Evolutionary conservation across 2,888 invertebrate genomes (phyloP).

Genomic region (Drosophila borealis): DNA sequence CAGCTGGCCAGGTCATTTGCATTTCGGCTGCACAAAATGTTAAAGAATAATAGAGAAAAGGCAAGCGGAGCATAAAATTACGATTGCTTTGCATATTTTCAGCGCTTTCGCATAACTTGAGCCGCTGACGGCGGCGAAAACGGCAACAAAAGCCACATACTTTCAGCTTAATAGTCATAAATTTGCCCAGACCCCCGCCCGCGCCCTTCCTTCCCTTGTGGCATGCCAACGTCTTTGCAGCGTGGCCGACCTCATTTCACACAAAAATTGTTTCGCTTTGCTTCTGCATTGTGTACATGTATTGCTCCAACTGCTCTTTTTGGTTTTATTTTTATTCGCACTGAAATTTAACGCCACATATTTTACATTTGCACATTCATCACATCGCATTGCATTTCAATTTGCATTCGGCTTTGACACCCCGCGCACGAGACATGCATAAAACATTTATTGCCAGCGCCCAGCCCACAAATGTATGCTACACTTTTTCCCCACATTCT

Average conservation of each 20-base stretch:
- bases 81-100: constrained; percentile 76
- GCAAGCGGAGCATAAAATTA: constrained; percentile 68
- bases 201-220: neutral
- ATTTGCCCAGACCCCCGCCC: constrained; percentile 63
- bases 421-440: constrained; percentile 30
- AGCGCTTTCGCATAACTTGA: constrained; percentile 74
- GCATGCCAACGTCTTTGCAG: constrained; percentile 47
- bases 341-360: constrained; percentile 79
- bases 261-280: constrained; percentile 38
- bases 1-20: constrained; percentile 54
- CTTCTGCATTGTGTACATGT: constrained; percentile 22
- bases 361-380: constrained; percentile 75
- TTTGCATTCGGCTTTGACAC: constrained; percentile 59
- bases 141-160: constrained; percentile 79
- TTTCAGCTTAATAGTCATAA: constrained; percentile 79
- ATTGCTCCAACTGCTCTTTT: constrained; percentile 21
- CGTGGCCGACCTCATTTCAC: constrained; percentile 62
- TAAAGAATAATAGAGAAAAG: constrained; percentile 5
- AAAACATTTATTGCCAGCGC: constrained; percentile 41
- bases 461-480: constrained; percentile 43
- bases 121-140: constrained; percentile 45
- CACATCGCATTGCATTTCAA: constrained; percentile 65
- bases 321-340: constrained; percentile 53
- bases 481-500: constrained; percentile 39
- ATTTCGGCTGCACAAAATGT: constrained; percentile 22